Base-by-base conservation (phyloP, 2,888 invertebrate genomes). In the Pilophorus perplexus region DNA sequence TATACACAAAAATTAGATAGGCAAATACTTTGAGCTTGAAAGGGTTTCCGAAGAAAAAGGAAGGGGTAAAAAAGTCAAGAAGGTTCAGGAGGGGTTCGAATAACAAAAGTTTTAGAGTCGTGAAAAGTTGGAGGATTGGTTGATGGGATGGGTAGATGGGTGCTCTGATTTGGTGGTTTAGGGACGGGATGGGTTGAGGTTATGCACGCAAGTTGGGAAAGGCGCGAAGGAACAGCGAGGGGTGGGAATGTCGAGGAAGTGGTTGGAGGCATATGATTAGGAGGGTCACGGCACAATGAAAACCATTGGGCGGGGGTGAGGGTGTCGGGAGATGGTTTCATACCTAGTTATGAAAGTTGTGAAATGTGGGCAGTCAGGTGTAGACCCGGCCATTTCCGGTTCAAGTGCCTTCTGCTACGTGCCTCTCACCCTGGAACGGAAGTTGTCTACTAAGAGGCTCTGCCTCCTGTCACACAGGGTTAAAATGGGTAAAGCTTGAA, bases 291-390 rank as follows among this genome's bases (percentile, higher is more conserved):
- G 46, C 23, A 46, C 46, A 46, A 46, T 46, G 46, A 46, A 23
- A 42, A n/a, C n/a, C n/a, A n/a, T n/a, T n/a, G n/a, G n/a, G n/a
- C n/a, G n/a, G n/a, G n/a, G n/a, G n/a, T n/a, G n/a, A n/a, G n/a
- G 42, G 46, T 22, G 46, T 10, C 46, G 23, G 46, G 4, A 14
- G 46, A 23, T 23, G 22, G 46, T 22, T 22, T 46, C 46, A 46
- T 46, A 46, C 46, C 46, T 23, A 46, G 46, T 46, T 46, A 46
- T 46, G 46, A 46, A 46, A 46, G 46, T 46, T 46, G 46, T 46
- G 46, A 46, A 46, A 46, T 46, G 46, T 46, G 46, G 46, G 46
- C 46, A 46, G 46, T 46, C 46, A 46, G 46, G 46, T 46, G 46
- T 46, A 20, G 12, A 46, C 46, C 46, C 5, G 25, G 46, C 46